Base-by-base conservation (phyloP, 2,113 vertebrate species). In the Crotophaga sulcirostris region DNA sequence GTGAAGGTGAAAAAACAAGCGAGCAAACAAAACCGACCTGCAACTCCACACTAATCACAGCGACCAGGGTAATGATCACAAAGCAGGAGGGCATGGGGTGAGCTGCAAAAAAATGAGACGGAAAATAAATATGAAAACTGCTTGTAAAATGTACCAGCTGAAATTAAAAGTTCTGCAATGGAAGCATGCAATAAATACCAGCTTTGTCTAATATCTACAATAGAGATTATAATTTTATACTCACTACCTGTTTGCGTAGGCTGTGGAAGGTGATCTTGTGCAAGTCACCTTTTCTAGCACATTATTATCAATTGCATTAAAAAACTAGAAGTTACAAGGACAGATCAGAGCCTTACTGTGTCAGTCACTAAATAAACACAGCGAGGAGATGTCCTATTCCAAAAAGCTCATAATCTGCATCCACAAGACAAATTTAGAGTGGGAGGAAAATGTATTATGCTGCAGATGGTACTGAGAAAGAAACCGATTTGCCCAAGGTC, bases 401-500 rank as follows among this genome's bases (percentile, higher is more conserved):
- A 67, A 93, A 94, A 91, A 68, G 42, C 89, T 63, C 40, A 28
- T 80, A 80, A 87, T 93, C 78, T 7, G 0, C 93, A 90, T 55
- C 19, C 11, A 77, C 40, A 77, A 82, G 73, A 89, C 90, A 93
- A 96, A 96, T 93, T 95, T 84, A 84, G 92, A 93, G 79, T 90
- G 83, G 94, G 96, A 96, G 92, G 90, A 95, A 96, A 93, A 74
- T 82, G 73, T 82, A 94, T 90, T 92, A 89, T 94, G 70, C 86
- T 92, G 74, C 93, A 96, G 96, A 96, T 96, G 96, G 96, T 77
- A 66, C 92, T 82, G 90, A 90, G 93, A 95, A 94, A 96, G 94
- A 92, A 94, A 93, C 76, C 4, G 16, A 95, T 94, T 96, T 95
- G 91, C 94, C 95, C 96, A 97, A 96, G 96, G 96, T 97, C 96